A percentile compares a stretch with the other conserved stretches of the same genome.
Conservation (phyloP, 2,888 invertebrate genomes). For the Malacosoma neustria region DNA sequence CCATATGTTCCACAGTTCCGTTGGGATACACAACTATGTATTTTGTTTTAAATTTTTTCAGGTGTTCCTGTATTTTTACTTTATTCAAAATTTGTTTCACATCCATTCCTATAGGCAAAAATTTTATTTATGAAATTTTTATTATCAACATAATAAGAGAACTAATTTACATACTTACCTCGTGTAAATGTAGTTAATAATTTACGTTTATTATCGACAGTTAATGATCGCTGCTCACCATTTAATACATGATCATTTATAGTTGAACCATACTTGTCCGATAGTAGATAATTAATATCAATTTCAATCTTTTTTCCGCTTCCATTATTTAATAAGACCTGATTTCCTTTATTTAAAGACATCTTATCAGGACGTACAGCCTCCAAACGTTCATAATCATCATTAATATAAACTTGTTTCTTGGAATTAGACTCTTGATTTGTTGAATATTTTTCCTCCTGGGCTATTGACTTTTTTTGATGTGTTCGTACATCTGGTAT, state of each 20-base stretch:
- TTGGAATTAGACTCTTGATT: no score
- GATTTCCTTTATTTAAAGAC: background rate
- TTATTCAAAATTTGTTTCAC: conserved; percentile 3
- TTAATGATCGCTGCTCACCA: background rate
- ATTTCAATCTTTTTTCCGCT: background rate
- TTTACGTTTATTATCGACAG: background rate
- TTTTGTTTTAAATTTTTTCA: conserved; percentile 17
- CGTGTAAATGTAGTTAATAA: conserved; percentile 4
- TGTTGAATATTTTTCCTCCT: no score
- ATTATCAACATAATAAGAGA: background rate
- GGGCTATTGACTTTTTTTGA: no score
- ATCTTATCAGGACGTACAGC: background rate
- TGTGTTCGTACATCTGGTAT: no score
- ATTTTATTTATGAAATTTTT: background rate
- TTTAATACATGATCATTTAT: background rate
- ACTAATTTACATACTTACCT: background rate
- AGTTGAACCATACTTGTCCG: background rate
- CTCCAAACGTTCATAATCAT: background rate
- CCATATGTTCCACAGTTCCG: conserved; percentile 31
- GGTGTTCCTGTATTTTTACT: conserved; percentile 10
- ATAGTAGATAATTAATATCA: conserved; percentile 1
- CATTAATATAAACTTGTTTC: background rate
- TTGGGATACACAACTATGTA: conserved; percentile 33
- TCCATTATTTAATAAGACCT: background rate
- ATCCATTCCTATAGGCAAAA: conserved; percentile 1